Percentiles rank a stretch among this genome's conserved stretches.
phyloP scores from a whole-genome alignment of 2,888 invertebrate species.

The Eilema depressum region DNA sequence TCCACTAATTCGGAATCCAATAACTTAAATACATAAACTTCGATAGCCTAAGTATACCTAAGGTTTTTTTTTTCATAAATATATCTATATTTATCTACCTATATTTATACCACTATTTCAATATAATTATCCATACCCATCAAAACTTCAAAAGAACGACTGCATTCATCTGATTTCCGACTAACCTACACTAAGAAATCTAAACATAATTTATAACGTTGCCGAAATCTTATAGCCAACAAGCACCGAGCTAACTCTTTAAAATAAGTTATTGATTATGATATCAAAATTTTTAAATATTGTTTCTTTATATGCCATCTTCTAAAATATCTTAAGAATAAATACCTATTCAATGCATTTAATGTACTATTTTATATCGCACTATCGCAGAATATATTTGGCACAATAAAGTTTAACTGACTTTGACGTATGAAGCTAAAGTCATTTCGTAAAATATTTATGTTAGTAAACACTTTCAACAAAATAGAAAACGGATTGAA shows the following conservation, averaged over 20 bases:
- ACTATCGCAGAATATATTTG: not conserved
- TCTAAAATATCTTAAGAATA: not conserved
- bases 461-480: not conserved
- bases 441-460: not conserved
- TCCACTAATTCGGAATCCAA: too few species aligned
- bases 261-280: not conserved
- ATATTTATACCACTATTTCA: too few species aligned
- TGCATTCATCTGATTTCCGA: too few species aligned
- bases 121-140: too few species aligned
- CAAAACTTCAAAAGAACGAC: too few species aligned
- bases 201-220: too few species aligned
- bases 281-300: not conserved
- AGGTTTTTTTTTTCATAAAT: too few species aligned
- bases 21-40: too few species aligned
- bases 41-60: too few species aligned
- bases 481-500: constrained; percentile 13
- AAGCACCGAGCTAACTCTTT: not conserved
- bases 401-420: not conserved
- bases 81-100: too few species aligned
- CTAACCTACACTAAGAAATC: not conserved
- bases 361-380: not conserved
- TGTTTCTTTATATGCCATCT: not conserved
- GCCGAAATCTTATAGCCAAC: not conserved
- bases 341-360: not conserved
- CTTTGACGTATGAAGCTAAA: not conserved